Conservation (phyloP, 2,888 invertebrate genomes). For the Patella caerulea region DNA sequence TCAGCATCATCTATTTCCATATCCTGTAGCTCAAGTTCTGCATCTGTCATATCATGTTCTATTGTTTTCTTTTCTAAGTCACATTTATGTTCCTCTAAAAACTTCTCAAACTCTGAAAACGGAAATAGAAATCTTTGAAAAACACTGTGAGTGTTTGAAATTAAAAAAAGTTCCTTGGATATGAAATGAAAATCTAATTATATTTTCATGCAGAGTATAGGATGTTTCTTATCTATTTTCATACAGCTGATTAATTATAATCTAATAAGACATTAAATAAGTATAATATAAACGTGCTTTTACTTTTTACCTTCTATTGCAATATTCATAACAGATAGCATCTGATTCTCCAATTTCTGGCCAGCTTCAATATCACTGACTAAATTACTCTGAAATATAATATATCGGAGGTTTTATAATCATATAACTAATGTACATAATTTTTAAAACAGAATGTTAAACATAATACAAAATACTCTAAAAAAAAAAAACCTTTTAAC, state of each 20-base stretch:
- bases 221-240: no score
- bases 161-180: no score
- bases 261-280: no score
- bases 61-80: slow-evolving; percentile 50
- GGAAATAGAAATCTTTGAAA: not conserved
- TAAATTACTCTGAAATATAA: slow-evolving; percentile 56
- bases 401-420: not conserved
- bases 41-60: slow-evolving; percentile 55
- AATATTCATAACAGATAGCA: slow-evolving; percentile 64
- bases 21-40: slow-evolving; percentile 57
- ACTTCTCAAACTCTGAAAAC: slow-evolving; percentile 66
- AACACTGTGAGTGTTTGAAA: not conserved
- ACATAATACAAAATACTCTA: no score
- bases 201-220: no score
- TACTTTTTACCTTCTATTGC: slow-evolving; percentile 60
- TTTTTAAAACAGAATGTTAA: no score
- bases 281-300: no score
- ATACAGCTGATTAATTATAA: no score
- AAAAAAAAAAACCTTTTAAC: no score
- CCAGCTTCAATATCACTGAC: slow-evolving; percentile 61
- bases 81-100: slow-evolving; percentile 62
- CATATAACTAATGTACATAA: no score
- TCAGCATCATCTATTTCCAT: slow-evolving; percentile 65
- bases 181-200: no score
- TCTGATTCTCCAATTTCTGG: slow-evolving; percentile 64